Base-by-base conservation (phyloP, 1,140 invertebrate species). In the Hormaphis cornu region DNA sequence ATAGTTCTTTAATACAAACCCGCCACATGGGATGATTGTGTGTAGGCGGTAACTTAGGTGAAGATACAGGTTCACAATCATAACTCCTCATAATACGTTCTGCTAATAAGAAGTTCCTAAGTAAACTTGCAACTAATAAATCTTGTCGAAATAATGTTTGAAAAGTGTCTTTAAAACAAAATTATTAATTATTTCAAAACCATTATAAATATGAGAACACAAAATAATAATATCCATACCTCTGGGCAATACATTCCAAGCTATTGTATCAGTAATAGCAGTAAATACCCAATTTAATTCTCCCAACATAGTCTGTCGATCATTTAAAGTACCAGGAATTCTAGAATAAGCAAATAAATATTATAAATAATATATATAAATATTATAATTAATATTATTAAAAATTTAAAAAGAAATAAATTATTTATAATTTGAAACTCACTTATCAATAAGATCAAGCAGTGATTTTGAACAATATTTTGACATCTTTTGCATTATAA, bases 251-350 rank as follows among this genome's bases (percentile, higher is more conserved):
- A 89, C 91, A 77, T 97, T 97, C 96, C 96, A 99, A 0, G 97
- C 97, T 76, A 99, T 98, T n/a, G 97, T 99, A 78, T 99, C 97
- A 3, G 97, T 99, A 66, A 99, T 98, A 8, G 97, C 97, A 37
- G 97, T 99, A 80, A 99, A 99, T 76, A 99, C 97, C 97, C 97
- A 99, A 82, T 99, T 99, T 46, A 99, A 81, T 82, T 99, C 96
- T 63, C 97, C 97, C 70, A 98, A 83, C 90, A 98, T 95, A 28
- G 97, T 98, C 74, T 94, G 84, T 37, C 97, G 83, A 81, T 99
- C 97, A 74, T 89, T 94, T 66, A 97, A 83, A 77, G 91, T 87
- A 8, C 97, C 97, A 37, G 96, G 97, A 74, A 99, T 95, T 80
- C 91, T 92, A 73, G 77, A 76, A 73, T 71, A 72, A 63, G 53